phyloP scores from a whole-genome alignment of 1,140 invertebrate genomes.

The Anthonomus grandis region DNA sequence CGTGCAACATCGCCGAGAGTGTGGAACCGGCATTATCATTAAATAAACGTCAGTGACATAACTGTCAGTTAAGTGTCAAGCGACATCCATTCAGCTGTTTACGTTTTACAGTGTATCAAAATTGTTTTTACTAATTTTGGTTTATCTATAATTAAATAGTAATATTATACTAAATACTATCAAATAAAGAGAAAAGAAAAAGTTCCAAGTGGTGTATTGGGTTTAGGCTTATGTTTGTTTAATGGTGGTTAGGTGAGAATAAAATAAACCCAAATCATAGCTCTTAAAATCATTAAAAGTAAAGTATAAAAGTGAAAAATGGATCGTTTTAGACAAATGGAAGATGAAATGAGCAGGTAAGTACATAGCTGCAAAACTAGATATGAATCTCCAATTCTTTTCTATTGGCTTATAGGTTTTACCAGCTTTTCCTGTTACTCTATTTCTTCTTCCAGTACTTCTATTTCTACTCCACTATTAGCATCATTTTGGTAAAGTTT shows the following conservation, averaged over 20 bases:
- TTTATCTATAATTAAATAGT: no score
- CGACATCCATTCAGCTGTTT: no score
- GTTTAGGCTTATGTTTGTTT: neutral
- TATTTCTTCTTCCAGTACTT: neutral
- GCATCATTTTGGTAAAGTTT: no score
- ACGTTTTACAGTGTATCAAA: no score
- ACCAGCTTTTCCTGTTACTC: neutral
- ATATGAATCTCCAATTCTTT: conserved; percentile 18
- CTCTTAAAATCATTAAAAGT: neutral
- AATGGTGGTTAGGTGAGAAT: neutral
- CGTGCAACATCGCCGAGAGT: no score
- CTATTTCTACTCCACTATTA: conserved; percentile 18
- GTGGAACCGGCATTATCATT: no score
- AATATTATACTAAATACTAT: neutral
- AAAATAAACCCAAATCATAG: neutral
- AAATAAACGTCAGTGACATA: no score
- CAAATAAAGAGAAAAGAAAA: neutral
- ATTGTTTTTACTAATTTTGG: no score
- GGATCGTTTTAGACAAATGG: conserved; percentile 53
- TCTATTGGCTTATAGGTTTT: conserved; percentile 9
- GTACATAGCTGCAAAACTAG: neutral
- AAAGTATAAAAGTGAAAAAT: conserved; percentile 2
- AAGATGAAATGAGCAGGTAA: conserved; percentile 81
- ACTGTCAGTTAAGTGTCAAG: no score
- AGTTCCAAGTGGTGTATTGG: neutral